Evolutionary conservation across 1,140 invertebrate species (phyloP).

Genomic region (Potamilus streckersoni): DNA sequence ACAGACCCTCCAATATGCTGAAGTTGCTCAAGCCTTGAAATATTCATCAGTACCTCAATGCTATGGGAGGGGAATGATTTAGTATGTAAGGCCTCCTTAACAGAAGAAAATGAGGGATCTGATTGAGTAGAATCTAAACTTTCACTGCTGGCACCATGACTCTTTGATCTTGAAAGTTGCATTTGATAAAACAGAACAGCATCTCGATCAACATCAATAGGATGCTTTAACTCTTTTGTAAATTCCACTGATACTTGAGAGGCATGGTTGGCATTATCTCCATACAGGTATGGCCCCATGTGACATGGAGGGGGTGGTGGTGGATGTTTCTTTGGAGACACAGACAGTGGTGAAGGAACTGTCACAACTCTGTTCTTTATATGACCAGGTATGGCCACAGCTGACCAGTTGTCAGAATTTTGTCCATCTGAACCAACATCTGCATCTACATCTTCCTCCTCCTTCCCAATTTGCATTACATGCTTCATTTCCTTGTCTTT

Average conservation of each 20-base stretch:
- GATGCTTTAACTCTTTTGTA: constrained; percentile 48
- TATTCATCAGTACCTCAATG: constrained; percentile 61
- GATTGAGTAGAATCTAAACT: constrained; percentile 60
- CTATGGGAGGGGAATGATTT: constrained; percentile 51
- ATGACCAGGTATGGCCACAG: constrained; percentile 22
- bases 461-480: constrained; percentile 20
- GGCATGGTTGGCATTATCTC: constrained; percentile 33
- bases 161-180: constrained; percentile 53
- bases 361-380: constrained; percentile 21
- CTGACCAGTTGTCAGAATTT: constrained; percentile 25
- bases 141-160: constrained; percentile 43
- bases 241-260: constrained; percentile 52
- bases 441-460: constrained; percentile 18
- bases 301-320: constrained; percentile 19
- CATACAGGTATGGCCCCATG: constrained; percentile 9
- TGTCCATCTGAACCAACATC: constrained; percentile 12
- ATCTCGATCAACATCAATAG: constrained; percentile 58
- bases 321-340: constrained; percentile 2
- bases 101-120: constrained; percentile 50
- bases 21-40: constrained; percentile 14
- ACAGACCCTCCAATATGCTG: constrained; percentile 30
- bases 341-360: constrained; percentile 11
- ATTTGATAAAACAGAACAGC: constrained; percentile 62
- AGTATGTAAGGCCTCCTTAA: constrained; percentile 30
- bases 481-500: constrained; percentile 56